These are phyloP conservation scores for Ctenopoma multispine DNA, from an alignment of 2,797 vertebrate genomes.

Conservation along the genomic window DNA sequence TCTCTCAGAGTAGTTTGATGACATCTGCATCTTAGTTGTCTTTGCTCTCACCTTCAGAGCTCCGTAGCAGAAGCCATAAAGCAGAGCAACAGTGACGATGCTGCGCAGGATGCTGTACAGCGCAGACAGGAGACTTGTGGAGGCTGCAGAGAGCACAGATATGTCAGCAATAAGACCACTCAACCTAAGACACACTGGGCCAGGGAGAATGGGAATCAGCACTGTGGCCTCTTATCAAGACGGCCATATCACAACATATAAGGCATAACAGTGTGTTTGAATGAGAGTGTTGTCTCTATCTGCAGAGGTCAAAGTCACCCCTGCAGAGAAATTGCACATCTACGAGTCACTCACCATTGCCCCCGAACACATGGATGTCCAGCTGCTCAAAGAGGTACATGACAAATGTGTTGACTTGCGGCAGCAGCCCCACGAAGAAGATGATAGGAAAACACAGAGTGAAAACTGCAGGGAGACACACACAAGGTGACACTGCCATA, in stretches of 20 bases:
- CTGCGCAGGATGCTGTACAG: slow-evolving; percentile 97
- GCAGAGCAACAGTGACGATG: slow-evolving; percentile 92
- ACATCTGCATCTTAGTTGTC: background rate
- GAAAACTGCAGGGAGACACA: slow-evolving; percentile 87
- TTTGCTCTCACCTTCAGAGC: slow-evolving; percentile 91
- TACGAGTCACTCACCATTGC: slow-evolving; percentile 90
- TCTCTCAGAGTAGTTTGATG: background rate
- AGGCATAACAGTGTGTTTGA: background rate
- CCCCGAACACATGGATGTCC: slow-evolving; percentile 98
- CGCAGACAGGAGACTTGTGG: slow-evolving; percentile 95
- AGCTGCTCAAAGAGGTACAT: slow-evolving; percentile 99
- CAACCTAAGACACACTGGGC: slow-evolving; percentile 30
- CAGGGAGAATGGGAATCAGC: slow-evolving; percentile 57
- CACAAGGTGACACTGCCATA: slow-evolving; percentile 6
- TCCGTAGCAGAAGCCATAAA: slow-evolving; percentile 98
- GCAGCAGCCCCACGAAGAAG: slow-evolving; percentile 97
- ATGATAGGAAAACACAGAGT: slow-evolving; percentile 97
- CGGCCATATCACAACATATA: slow-evolving; percentile 22
- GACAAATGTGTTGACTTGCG: slow-evolving; percentile 99
- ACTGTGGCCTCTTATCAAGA: slow-evolving; percentile 18
- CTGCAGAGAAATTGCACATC: slow-evolving; percentile 8
- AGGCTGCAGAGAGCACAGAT: slow-evolving; percentile 83
- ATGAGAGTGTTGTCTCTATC: slow-evolving; percentile 13
- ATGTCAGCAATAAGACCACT: slow-evolving; percentile 43
- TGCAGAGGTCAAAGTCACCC: slow-evolving; percentile 46